Evolutionary conservation across 1,140 invertebrate genomes (phyloP), one percentile per base, ranked within the genome.

Genomic region (Drosophila varians): DNA sequence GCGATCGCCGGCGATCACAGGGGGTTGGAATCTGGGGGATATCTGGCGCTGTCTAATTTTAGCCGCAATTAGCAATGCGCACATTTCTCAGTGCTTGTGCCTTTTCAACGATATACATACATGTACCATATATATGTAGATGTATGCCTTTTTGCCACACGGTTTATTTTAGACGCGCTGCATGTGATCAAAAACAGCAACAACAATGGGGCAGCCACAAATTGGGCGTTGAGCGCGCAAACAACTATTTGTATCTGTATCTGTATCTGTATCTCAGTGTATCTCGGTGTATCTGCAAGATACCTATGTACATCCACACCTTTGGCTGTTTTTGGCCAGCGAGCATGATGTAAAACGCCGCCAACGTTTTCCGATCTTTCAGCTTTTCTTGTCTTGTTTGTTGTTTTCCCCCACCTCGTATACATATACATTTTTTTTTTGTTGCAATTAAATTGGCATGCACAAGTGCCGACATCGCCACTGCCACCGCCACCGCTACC

Each of bases 381-480:
- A 18, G 5, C 8, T 42, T 47, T 14, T 28, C 16, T 19, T 21
- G 7, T 28, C 43, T 4, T 28, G 45, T 16, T 45, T 55, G 16
- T 36, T 47, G 46, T 61, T 42, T 64, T 64, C 6, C 14, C 36
- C 36, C 34, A n/a, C n/a, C 36, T 38, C 36, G 36, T 16, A 38
- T 58, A 60, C 60, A 60, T 62, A 26, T 19, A 16, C 25, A 11
- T 8, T 31, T 62, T 26, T 45, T 21, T 77, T 72, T 42, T 64
- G 71, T 57, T 84, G 80, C 80, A 86, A 86, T 86, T 86, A 86
- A 86, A 86, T 86, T 86, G 80, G 80, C 80, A 86, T 86, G 80
- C 80, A 86, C 80, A 86, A 86, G 82, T 86, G 82, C 72, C 57
- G 80, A 49, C 71, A 54, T 40, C 71, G 55, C 36, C 71, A 38